These are phyloP conservation scores for Pyrgilauda ruficollis DNA, from an alignment of 2,113 vertebrate genomes.

Conservation along the genomic window DNA sequence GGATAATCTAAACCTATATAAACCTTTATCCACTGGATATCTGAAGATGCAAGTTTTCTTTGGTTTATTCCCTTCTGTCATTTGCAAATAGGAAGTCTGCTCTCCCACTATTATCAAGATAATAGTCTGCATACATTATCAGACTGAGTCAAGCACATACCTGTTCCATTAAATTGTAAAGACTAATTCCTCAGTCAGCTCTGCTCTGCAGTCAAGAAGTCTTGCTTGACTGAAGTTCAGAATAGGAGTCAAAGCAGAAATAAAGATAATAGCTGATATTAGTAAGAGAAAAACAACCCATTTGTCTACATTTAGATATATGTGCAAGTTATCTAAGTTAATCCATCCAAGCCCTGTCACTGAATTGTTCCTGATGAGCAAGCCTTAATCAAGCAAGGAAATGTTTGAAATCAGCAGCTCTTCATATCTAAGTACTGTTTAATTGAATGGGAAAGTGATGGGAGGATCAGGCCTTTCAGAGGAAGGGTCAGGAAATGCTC, in stretches of 20 bases:
- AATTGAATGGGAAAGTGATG: not conserved
- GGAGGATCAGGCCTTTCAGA: not conserved
- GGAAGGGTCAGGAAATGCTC: not conserved
- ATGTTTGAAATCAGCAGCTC: not conserved
- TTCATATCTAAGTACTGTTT: not conserved
- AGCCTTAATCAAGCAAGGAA: not conserved
- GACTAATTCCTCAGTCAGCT: not conserved
- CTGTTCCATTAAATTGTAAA: not conserved
- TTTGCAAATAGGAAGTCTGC: not conserved
- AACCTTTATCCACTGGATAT: not conserved
- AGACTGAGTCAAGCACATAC: not conserved
- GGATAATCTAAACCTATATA: too few relatives aligned
- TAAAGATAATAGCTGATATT: conserved; percentile 25
- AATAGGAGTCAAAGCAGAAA: conserved; percentile 46
- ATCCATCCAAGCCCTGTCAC: not conserved
- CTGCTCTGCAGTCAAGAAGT: not conserved
- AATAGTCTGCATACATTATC: not conserved
- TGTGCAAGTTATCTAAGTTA: not conserved
- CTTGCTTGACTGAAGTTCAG: conserved; percentile 33
- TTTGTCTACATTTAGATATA: not conserved
- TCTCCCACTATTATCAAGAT: not conserved
- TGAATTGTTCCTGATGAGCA: conserved; percentile 13
- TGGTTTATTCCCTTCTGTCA: not conserved
- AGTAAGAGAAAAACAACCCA: conserved; percentile 1
- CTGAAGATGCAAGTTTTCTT: not conserved